phyloP scores from a whole-genome alignment of 2,888 invertebrate genomes.

The Strigamia maritima region DNA sequence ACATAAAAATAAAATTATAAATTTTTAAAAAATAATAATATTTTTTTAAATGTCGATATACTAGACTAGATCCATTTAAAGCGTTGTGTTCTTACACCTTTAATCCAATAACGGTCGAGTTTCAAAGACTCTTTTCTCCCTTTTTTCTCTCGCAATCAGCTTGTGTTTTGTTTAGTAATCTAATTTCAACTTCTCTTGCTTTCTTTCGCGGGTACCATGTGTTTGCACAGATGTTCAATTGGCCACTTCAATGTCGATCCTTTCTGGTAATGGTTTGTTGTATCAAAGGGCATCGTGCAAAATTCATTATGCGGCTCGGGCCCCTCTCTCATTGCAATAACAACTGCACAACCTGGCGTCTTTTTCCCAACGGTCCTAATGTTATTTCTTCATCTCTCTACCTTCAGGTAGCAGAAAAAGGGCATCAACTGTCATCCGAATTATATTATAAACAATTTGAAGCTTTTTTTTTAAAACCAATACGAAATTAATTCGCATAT shows the following conservation, averaged over 20 bases:
- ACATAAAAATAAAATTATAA: neutral
- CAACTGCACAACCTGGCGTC: constrained; percentile 18
- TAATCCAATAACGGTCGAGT: constrained; percentile 17
- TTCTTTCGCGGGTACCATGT: constrained; percentile 3
- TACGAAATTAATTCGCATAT: neutral
- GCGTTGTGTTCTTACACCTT: neutral
- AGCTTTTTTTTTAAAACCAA: neutral
- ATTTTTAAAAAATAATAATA: neutral
- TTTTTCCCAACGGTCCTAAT: neutral
- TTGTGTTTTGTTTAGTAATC: constrained; percentile 30
- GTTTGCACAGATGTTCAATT: constrained; percentile 34
- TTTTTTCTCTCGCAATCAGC: neutral
- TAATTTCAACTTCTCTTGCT: constrained; percentile 30
- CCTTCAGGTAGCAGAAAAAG: neutral
- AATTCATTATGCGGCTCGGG: constrained; percentile 1
- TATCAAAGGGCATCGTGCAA: constrained; percentile 30
- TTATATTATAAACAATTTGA: neutral
- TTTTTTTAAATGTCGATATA: neutral
- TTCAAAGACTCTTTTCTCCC: neutral
- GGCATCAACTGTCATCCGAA: neutral
- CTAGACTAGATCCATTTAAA: neutral
- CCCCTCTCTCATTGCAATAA: neutral
- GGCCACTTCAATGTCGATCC: constrained; percentile 29
- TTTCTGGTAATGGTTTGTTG: constrained; percentile 15
- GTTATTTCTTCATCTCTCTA: neutral